These are phyloP conservation scores for Menura novaehollandiae DNA, from an alignment of 2,113 vertebrate species.

Conservation along the genomic window DNA sequence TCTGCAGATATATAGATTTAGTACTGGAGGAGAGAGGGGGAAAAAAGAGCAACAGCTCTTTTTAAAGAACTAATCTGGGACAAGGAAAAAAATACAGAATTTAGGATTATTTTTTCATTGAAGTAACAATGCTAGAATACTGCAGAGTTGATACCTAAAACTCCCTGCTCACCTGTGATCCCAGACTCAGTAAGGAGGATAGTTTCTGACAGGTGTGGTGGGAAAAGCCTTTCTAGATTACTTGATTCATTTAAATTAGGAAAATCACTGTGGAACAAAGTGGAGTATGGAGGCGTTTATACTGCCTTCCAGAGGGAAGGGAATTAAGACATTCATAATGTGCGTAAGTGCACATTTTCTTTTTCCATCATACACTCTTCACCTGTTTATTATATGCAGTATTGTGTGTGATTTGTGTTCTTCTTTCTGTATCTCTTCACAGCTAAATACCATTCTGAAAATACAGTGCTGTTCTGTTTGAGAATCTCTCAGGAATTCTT, in stretches of 20 bases:
- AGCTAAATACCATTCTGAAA: constrained; percentile 30
- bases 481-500: neutral
- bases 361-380: neutral
- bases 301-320: neutral
- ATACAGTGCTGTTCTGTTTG: neutral
- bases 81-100: neutral
- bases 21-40: neutral
- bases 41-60: neutral
- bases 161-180: neutral
- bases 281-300: neutral
- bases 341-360: constrained; percentile 2
- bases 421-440: neutral
- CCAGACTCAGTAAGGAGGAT: neutral
- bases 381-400: neutral
- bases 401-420: neutral
- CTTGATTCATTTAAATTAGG: neutral
- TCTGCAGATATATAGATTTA: neutral
- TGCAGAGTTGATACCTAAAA: neutral
- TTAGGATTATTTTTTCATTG: neutral
- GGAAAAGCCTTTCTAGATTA: neutral
- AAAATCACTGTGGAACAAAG: constrained; percentile 19
- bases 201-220: neutral
- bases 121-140: neutral
- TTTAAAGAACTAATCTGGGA: neutral
- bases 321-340: constrained; percentile 36